Evolutionary conservation across 2,113 vertebrate species (phyloP).

Genomic region (Thymallus thymallus): DNA sequence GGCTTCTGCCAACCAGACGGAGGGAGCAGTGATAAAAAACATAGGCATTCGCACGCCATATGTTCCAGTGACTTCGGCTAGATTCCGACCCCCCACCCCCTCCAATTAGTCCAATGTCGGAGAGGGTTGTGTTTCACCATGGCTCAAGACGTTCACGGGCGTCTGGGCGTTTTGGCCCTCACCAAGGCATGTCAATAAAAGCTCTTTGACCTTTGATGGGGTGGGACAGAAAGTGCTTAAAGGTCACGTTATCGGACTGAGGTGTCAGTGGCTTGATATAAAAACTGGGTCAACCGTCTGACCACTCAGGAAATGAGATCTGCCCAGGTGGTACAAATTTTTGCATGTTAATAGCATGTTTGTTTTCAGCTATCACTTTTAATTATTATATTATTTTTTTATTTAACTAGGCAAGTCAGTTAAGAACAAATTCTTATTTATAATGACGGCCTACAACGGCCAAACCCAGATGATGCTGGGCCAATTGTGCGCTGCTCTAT

Average conservation of each 20-base stretch:
- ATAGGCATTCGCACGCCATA: constrained; percentile 45
- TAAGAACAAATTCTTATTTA: too few species aligned
- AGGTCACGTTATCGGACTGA: constrained; percentile 27
- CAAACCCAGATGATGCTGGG: too few species aligned
- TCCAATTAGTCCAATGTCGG: neutral
- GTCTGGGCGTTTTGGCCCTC: neutral
- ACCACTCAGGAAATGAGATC: neutral
- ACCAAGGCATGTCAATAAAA: constrained; percentile 18
- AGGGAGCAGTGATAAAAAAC: constrained; percentile 51
- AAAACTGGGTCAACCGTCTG: constrained; percentile 9
- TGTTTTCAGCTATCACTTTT: neutral
- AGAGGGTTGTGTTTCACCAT: neutral
- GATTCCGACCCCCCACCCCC: constrained; percentile 9
- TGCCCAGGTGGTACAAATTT: constrained; percentile 2
- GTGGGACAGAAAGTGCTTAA: constrained; percentile 30
- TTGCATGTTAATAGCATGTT: neutral
- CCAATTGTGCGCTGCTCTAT: too few species aligned
- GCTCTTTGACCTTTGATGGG: constrained; percentile 38
- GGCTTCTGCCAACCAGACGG: constrained; percentile 41
- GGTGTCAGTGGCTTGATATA: constrained; percentile 37
- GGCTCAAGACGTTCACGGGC: neutral
- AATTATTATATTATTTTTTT: too few species aligned
- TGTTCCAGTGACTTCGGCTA: neutral
- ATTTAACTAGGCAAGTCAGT: too few species aligned
- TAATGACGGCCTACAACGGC: too few species aligned